A percentile compares a stretch with the other conserved stretches of the same genome.
phyloP scores from a whole-genome alignment of 2,888 invertebrate species.

The Candidula unifasciata region DNA sequence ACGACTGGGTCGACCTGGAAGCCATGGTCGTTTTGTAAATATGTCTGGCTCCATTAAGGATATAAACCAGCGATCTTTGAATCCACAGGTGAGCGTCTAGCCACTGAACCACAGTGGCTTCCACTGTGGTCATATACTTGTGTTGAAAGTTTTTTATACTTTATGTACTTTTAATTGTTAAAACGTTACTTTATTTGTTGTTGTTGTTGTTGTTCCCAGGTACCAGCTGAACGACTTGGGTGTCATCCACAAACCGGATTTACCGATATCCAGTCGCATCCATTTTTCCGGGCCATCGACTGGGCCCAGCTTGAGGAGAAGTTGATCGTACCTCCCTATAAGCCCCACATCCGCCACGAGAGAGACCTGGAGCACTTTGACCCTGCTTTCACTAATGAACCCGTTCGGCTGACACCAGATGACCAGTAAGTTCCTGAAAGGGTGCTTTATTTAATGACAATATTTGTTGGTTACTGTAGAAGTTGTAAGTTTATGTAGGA shows the following conservation, averaged over 20 bases:
- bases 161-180: too few species aligned
- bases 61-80: too few species aligned
- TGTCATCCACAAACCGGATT: constrained; percentile 94
- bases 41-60: too few species aligned
- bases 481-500: neutral
- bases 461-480: neutral
- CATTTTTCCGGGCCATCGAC: constrained; percentile 98
- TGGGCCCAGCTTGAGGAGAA: constrained; percentile 99
- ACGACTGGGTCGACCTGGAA: too few species aligned
- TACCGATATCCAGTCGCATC: constrained; percentile 94
- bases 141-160: too few species aligned
- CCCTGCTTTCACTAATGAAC: constrained; percentile 98
- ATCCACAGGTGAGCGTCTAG: too few species aligned
- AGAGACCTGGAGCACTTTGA: constrained; percentile 99
- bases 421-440: constrained; percentile 85
- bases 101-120: too few species aligned
- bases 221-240: constrained; percentile 95
- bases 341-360: constrained; percentile 95
- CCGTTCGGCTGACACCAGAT: constrained; percentile 97
- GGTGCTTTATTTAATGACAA: neutral
- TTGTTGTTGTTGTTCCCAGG: constrained; percentile 81
- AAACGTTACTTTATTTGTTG: too few species aligned
- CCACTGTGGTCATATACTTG: too few species aligned
- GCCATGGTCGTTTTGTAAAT: too few species aligned
- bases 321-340: constrained; percentile 98